Percentiles rank a stretch among this genome's conserved stretches.
Conservation (phyloP, 2,888 invertebrate species). For the Caenorhabditis doughertyi region DNA sequence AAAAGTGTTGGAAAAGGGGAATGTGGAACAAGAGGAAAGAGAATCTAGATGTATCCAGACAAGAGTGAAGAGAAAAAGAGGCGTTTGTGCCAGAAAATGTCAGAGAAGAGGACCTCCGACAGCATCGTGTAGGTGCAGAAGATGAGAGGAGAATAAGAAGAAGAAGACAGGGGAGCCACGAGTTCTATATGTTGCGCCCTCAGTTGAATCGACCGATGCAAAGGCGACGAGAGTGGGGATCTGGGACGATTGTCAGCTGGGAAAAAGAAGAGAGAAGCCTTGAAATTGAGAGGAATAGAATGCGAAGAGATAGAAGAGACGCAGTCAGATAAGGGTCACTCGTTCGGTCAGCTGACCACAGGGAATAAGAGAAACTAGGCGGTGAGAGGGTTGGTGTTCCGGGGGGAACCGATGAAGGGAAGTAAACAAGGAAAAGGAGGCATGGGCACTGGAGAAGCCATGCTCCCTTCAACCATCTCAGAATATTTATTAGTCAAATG, state of each 20-base stretch:
- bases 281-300: not conserved
- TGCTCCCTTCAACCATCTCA: slow-evolving; percentile 14
- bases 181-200: slow-evolving; percentile 2
- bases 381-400: slow-evolving; percentile 26
- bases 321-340: slow-evolving; percentile 58
- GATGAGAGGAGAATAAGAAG: not conserved
- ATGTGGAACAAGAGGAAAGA: slow-evolving; percentile 31
- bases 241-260: slow-evolving; percentile 47
- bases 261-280: slow-evolving; percentile 12
- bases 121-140: slow-evolving; percentile 31
- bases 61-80: slow-evolving; percentile 22
- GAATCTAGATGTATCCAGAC: slow-evolving; percentile 44
- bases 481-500: slow-evolving; percentile 50
- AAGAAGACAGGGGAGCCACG: slow-evolving; percentile 45
- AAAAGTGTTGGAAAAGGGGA: slow-evolving; percentile 13
- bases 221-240: slow-evolving; percentile 12
- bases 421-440: slow-evolving; percentile 39
- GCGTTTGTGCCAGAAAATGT: slow-evolving; percentile 23
- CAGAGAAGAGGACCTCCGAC: slow-evolving; percentile 17
- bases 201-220: slow-evolving; percentile 3
- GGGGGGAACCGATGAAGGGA: not conserved
- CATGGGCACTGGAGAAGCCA: slow-evolving; percentile 30
- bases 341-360: slow-evolving; percentile 55
- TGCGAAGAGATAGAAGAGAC: slow-evolving; percentile 13
- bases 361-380: slow-evolving; percentile 16